These are phyloP conservation scores for Acanthaster planci DNA, from an alignment of 35 echinoderm and acorn worm species.

Conservation along the genomic window DNA sequence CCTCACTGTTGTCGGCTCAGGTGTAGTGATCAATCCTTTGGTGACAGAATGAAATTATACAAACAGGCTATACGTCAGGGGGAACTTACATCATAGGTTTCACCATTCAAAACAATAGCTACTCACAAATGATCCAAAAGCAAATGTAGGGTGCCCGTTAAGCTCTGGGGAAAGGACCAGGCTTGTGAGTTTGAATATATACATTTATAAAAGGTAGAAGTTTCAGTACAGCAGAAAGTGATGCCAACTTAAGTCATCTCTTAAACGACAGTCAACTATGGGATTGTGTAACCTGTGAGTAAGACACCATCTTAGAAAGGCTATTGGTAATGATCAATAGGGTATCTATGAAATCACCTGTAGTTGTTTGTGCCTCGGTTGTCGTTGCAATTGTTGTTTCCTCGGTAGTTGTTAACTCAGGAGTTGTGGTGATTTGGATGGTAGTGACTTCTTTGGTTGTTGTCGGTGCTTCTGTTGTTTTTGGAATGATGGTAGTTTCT, in stretches of 20 bases:
- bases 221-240: background rate
- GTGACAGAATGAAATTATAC: background rate
- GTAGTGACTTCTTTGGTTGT: slow-evolving; percentile 15
- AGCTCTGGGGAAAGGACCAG: background rate
- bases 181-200: background rate
- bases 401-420: slow-evolving; percentile 1
- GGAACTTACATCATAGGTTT: background rate
- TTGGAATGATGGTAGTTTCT: background rate
- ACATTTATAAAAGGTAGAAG: background rate
- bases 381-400: slow-evolving; percentile 11
- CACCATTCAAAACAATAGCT: background rate
- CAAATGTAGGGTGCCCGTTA: background rate
- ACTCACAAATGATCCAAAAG: background rate
- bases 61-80: background rate
- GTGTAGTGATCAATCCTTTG: background rate
- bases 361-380: background rate
- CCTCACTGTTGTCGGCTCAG: background rate
- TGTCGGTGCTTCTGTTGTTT: background rate
- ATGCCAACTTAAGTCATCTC: too few species aligned
- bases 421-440: background rate
- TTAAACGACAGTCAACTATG: background rate
- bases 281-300: background rate
- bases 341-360: background rate
- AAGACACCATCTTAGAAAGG: background rate
- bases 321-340: too few species aligned